Percentiles rank a stretch among this genome's conserved stretches.
Conservation (phyloP, 2,113 vertebrate genomes). For the Dipodomys ordii region DNA sequence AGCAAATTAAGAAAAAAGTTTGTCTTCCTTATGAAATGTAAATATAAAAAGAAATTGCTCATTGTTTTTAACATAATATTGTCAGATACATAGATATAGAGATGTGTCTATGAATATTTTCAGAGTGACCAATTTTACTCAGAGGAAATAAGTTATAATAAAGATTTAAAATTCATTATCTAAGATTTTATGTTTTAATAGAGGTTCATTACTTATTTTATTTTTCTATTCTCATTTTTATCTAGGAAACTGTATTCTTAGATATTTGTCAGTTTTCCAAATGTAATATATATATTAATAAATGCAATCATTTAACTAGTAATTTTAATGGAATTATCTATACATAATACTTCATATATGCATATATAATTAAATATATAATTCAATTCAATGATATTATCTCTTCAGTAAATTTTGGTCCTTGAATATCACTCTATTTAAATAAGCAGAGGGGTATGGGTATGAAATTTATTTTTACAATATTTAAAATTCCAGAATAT, state of each 20-base stretch:
- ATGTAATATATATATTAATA: neutral
- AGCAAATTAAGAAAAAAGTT: neutral
- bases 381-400: neutral
- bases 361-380: too few relatives aligned
- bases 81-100: neutral
- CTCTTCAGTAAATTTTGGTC: neutral
- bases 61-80: neutral
- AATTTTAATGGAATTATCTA: too few relatives aligned
- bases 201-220: neutral
- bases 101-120: neutral
- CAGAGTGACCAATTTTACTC: neutral
- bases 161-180: neutral
- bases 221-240: neutral
- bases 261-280: neutral
- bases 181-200: neutral
- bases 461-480: neutral
- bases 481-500: slow-evolving; percentile 16
- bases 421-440: neutral
- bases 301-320: too few relatives aligned
- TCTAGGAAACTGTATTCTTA: neutral
- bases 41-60: neutral
- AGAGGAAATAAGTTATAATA: neutral
- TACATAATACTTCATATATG: too few relatives aligned
- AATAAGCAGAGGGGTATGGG: neutral
- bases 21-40: neutral